Percentiles rank a stretch among this genome's conserved stretches.
These are phyloP conservation scores for Silurus asotus DNA, from an alignment of 2,113 vertebrate species.

Conservation along the genomic window DNA sequence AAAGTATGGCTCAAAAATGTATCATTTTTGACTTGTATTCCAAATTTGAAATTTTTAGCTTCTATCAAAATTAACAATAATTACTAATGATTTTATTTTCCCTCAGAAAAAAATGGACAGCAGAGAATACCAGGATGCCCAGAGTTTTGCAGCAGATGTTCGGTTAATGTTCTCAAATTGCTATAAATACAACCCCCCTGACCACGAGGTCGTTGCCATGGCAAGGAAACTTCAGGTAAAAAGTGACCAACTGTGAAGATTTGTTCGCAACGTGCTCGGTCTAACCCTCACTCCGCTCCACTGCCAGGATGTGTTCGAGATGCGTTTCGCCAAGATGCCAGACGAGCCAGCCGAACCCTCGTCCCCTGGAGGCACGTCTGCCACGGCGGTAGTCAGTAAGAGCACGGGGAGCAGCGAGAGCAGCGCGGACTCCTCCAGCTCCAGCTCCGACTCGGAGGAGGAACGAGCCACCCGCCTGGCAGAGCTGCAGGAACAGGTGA, in stretches of 20 bases:
- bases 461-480: conserved; percentile 94
- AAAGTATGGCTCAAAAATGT: conserved; percentile 70
- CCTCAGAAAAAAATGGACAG: conserved; percentile 95
- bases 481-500: conserved; percentile 98
- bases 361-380: conserved; percentile 66
- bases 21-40: neutral
- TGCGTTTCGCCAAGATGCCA: conserved; percentile 98
- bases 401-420: conserved; percentile 91
- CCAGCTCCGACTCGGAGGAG: conserved; percentile 94
- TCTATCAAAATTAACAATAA: too few species aligned
- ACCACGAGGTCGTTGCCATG: conserved; percentile 98
- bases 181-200: conserved; percentile 98
- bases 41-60: neutral
- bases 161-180: conserved; percentile 99
- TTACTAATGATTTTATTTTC: conserved; percentile 39
- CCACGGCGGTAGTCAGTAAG: conserved; percentile 86
- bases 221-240: conserved; percentile 95
- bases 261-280: neutral
- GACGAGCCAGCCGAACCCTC: conserved; percentile 88
- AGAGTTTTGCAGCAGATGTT: conserved; percentile 93
- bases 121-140: conserved; percentile 90
- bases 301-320: conserved; percentile 93
- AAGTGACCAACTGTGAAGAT: neutral
- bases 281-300: neutral
- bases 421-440: conserved; percentile 88